A percentile compares a stretch with the other conserved stretches of the same genome.
phyloP scores from a whole-genome alignment of 2,888 invertebrate genomes.

The Diarsia rubi region DNA sequence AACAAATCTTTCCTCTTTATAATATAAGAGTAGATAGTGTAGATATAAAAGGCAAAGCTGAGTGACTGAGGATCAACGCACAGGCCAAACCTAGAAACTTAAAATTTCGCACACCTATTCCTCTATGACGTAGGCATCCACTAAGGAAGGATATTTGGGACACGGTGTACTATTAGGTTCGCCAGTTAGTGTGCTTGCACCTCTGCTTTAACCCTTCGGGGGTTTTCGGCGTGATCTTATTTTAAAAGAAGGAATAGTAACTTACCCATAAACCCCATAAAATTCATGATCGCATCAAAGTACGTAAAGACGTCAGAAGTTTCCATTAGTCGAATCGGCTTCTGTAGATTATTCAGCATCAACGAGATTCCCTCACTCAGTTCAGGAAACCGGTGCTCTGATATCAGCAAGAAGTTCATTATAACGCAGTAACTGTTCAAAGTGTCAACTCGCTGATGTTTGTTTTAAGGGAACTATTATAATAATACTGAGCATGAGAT shows the following conservation, averaged over 20 bases:
- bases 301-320: conserved; percentile 74
- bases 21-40: no score
- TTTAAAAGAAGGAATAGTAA: not conserved
- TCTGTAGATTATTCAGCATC: conserved; percentile 73
- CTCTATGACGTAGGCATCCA: no score
- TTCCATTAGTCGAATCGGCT: conserved; percentile 75
- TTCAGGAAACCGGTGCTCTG: conserved; percentile 59
- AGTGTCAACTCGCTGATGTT: conserved; percentile 69
- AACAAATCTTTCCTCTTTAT: no score
- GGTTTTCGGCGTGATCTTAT: not conserved
- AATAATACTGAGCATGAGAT: not conserved
- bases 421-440: conserved; percentile 73
- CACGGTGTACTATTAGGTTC: no score
- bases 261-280: conserved; percentile 81
- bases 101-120: no score
- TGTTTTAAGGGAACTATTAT: conserved; percentile 8
- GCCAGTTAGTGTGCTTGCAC: not conserved
- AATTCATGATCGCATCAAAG: conserved; percentile 73
- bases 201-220: not conserved
- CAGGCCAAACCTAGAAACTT: no score
- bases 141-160: no score
- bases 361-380: conserved; percentile 63
- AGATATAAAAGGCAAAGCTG: no score
- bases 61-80: no score
- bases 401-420: conserved; percentile 78